phyloP scores from a whole-genome alignment of 2,113 vertebrate species.

The Lontra canadensis region DNA sequence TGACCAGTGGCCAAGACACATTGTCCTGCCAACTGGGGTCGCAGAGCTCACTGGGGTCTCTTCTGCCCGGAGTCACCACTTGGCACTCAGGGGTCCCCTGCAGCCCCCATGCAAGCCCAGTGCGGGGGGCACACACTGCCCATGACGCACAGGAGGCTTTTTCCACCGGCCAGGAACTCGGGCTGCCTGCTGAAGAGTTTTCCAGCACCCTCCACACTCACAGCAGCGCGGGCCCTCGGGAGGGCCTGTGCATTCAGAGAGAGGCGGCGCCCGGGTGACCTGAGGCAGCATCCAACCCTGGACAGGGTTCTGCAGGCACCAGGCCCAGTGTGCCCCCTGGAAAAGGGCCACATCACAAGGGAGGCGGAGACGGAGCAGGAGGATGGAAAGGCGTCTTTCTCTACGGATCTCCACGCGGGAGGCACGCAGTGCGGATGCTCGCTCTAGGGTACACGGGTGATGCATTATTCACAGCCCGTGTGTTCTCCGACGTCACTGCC shows the following conservation, averaged over 20 bases:
- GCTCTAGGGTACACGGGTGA: background rate
- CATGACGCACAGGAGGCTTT: background rate
- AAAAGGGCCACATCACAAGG: background rate
- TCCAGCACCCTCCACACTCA: background rate
- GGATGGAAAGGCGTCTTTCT: background rate
- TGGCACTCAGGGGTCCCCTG: conserved; percentile 54
- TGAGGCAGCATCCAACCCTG: background rate
- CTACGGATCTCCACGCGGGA: background rate
- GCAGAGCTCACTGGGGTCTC: background rate
- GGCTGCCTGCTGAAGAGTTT: background rate
- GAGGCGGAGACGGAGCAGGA: background rate
- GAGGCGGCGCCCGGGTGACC: rapidly evolving
- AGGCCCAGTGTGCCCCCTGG: background rate
- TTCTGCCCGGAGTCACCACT: conserved; percentile 3
- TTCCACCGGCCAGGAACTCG: background rate
- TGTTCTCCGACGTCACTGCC: rapidly evolving
- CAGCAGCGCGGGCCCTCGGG: background rate
- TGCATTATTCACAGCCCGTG: rapidly evolving
- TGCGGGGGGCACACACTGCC: background rate
- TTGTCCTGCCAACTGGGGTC: background rate
- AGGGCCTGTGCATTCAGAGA: background rate
- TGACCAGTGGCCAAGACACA: background rate
- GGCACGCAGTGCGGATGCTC: background rate
- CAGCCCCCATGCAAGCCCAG: background rate
- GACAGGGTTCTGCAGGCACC: no score